These are phyloP conservation scores for Entomobrya proxima DNA, from an alignment of 2,888 invertebrate genomes.

Conservation along the genomic window DNA sequence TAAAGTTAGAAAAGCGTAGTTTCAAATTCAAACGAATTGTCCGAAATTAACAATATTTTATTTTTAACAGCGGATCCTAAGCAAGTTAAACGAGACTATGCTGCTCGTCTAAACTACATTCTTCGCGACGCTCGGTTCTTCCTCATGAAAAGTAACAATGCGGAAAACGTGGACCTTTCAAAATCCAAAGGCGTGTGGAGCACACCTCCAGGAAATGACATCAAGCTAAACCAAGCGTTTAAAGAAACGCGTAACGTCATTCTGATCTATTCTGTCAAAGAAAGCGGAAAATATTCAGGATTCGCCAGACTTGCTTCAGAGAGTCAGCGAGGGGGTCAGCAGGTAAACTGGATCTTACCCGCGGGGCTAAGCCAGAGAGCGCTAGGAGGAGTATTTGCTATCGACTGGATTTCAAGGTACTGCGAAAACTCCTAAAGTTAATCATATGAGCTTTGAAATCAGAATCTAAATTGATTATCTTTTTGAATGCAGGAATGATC, in stretches of 20 bases:
- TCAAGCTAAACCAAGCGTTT: conserved; percentile 95
- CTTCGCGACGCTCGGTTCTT: conserved; percentile 96
- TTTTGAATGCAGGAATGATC: conserved; percentile 85
- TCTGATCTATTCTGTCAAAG: conserved; percentile 97
- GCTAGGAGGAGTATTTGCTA: conserved; percentile 95
- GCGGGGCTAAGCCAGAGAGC: conserved; percentile 94
- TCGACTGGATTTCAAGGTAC: conserved; percentile 96
- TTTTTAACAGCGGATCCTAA: conserved; percentile 46
- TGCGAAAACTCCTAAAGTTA: conserved; percentile 84
- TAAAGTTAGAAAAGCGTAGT: too few relatives aligned
- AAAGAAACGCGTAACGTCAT: conserved; percentile 95
- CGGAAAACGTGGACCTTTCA: conserved; percentile 95
- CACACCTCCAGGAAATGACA: conserved; percentile 97
- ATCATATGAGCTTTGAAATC: background rate
- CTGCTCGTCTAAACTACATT: conserved; percentile 90
- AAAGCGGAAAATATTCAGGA: conserved; percentile 93
- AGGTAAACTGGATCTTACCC: conserved; percentile 95
- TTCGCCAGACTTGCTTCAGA: conserved; percentile 94
- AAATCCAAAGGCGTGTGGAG: conserved; percentile 99
- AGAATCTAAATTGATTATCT: background rate
- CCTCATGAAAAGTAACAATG: conserved; percentile 98
- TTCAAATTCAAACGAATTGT: too few relatives aligned
- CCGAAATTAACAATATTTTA: background rate
- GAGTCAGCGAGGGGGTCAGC: conserved; percentile 91
- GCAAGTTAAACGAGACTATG: conserved; percentile 81